Evolutionary conservation across 2,888 invertebrate species (phyloP).

Genomic region (Timema podura): DNA sequence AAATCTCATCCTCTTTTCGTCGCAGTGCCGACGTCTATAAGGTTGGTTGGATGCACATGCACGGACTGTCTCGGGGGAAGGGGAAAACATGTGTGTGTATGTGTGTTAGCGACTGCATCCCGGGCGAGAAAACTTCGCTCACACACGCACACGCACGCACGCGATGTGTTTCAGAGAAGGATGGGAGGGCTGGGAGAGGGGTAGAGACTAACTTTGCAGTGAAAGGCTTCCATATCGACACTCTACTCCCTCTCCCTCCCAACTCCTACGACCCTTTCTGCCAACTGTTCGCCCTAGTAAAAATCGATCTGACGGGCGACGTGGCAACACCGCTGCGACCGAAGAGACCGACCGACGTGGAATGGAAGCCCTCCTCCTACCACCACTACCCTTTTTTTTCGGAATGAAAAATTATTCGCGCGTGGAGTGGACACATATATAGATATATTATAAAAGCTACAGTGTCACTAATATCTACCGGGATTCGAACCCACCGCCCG

Average conservation of each 20-base stretch:
- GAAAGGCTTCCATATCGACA: too few species aligned
- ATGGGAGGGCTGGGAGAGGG: too few species aligned
- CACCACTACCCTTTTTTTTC: too few species aligned
- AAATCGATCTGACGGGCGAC: constrained; percentile 6
- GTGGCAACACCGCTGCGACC: constrained; percentile 2
- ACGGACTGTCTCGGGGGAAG: background rate
- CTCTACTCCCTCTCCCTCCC: too few species aligned
- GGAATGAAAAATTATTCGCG: too few species aligned
- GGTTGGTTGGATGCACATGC: constrained; percentile 3
- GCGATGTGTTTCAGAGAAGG: background rate
- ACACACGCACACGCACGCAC: background rate
- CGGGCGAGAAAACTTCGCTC: constrained; percentile 2
- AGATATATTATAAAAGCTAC: too few species aligned
- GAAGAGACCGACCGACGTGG: background rate
- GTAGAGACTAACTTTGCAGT: too few species aligned
- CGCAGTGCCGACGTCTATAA: too few species aligned
- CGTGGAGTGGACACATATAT: too few species aligned
- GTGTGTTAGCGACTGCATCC: constrained; percentile 3
- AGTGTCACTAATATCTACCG: too few species aligned
- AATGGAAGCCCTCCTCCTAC: background rate
- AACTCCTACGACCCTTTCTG: background rate
- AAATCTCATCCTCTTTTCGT: too few species aligned
- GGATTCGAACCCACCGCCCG: too few species aligned
- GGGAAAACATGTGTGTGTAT: background rate
- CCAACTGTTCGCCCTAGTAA: constrained; percentile 11